A percentile compares a stretch with the other conserved stretches of the same genome.
Evolutionary conservation across 2,888 invertebrate genomes (phyloP).

Genomic region (Cataglyphis albicans): DNA sequence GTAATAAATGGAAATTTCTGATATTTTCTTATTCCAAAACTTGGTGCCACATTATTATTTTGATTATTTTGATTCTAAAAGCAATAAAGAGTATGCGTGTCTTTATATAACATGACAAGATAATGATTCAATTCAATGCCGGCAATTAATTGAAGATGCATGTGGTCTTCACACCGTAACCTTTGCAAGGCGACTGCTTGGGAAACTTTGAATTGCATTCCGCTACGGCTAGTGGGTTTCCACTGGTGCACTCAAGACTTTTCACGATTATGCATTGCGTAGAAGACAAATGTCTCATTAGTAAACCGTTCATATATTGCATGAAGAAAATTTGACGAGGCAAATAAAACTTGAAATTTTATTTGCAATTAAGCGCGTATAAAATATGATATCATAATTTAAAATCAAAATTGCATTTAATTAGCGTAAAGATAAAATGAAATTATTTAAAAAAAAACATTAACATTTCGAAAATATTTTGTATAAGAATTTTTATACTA

Average conservation of each 20-base stretch:
- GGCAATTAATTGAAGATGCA: constrained; percentile 61
- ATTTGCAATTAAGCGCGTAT: not conserved
- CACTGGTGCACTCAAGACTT: constrained; percentile 47
- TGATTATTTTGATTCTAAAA: constrained; percentile 8
- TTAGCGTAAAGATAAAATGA: not conserved
- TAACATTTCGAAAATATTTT: not conserved
- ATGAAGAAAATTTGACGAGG: not conserved
- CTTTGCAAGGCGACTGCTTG: constrained; percentile 64
- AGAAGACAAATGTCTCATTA: constrained; percentile 24
- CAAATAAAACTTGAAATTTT: not conserved
- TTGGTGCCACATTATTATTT: not conserved
- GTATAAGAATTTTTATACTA: not conserved
- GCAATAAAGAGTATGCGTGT: not conserved
- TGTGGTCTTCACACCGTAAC: constrained; percentile 65
- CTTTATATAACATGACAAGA: constrained; percentile 23
- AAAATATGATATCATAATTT: not conserved
- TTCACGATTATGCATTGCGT: constrained; percentile 14
- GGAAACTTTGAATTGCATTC: constrained; percentile 69
- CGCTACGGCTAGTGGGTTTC: constrained; percentile 52
- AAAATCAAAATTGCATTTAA: not conserved
- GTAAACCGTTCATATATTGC: not conserved
- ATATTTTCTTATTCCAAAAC: not conserved
- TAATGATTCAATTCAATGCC: constrained; percentile 54
- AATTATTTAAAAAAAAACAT: not conserved
- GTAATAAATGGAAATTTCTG: not conserved